Percentiles rank a stretch among this genome's conserved stretches.
Evolutionary conservation across 2,113 vertebrate genomes (phyloP).

Genomic region (Calcarius ornatus): DNA sequence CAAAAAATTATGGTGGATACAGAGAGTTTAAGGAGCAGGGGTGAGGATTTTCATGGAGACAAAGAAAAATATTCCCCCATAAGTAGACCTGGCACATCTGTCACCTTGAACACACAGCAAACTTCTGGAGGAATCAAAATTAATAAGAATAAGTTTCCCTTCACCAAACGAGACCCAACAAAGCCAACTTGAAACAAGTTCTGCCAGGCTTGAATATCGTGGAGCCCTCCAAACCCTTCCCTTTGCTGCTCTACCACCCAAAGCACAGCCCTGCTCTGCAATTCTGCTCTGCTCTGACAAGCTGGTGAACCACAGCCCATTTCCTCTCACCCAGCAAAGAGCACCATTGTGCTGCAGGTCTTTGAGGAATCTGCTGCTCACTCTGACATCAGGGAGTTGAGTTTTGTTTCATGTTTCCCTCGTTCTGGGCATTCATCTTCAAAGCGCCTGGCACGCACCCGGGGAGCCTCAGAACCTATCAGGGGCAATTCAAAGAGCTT

Average conservation of each 20-base stretch:
- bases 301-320: not conserved
- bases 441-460: not conserved
- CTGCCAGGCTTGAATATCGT: not conserved
- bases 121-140: not conserved
- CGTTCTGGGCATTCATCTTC: conserved; percentile 62
- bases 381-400: conserved; percentile 38
- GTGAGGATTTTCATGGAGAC: not conserved
- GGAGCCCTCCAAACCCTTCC: not conserved
- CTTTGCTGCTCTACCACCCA: not conserved
- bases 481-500: conserved; percentile 66
- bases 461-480: conserved; percentile 48
- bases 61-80: not conserved
- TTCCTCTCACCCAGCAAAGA: conserved; percentile 44
- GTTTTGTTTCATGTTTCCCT: conserved; percentile 53
- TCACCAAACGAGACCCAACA: not conserved
- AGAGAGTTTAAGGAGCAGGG: not conserved
- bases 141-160: not conserved
- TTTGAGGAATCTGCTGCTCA: conserved; percentile 35
- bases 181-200: not conserved
- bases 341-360: conserved; percentile 19
- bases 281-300: not conserved
- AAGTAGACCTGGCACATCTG: rapidly evolving
- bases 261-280: not conserved
- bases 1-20: not conserved
- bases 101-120: not conserved